Conservation (phyloP, 1,140 invertebrate species). For the Calycopis cecrops region DNA sequence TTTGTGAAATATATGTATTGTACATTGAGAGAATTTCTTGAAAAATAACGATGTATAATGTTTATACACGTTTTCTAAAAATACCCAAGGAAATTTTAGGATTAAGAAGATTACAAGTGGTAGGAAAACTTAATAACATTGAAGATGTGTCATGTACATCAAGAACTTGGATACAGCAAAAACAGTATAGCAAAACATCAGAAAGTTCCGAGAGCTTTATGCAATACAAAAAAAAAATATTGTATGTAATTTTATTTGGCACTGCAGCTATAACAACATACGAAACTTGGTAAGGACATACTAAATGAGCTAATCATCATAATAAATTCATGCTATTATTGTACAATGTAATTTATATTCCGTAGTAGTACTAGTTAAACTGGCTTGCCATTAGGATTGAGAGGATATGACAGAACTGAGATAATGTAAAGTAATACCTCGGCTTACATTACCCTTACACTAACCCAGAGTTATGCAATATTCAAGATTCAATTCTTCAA, state of each 20-base stretch:
- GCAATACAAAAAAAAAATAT: conserved; percentile 40
- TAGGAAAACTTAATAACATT: neutral
- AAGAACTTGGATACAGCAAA: conserved; percentile 12
- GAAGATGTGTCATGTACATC: neutral
- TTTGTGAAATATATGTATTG: neutral
- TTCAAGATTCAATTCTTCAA: too few species aligned
- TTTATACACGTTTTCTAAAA: conserved; percentile 35
- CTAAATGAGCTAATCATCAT: too few species aligned
- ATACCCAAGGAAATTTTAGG: conserved; percentile 31
- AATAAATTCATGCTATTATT: too few species aligned
- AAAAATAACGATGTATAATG: conserved; percentile 40
- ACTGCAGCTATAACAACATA: conserved; percentile 47
- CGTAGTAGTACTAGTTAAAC: too few species aligned
- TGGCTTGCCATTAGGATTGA: too few species aligned
- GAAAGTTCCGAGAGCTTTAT: conserved; percentile 25
- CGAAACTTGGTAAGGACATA: conserved; percentile 51
- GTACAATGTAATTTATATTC: too few species aligned
- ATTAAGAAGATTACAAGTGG: conserved; percentile 5
- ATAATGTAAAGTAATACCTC: too few species aligned
- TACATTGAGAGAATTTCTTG: too few species aligned
- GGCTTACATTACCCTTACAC: too few species aligned
- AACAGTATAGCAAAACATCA: conserved; percentile 29
- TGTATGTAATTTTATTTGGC: conserved; percentile 47
- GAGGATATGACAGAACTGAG: too few species aligned
- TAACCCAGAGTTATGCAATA: too few species aligned